Evolutionary conservation across 2,888 invertebrate genomes (phyloP).

Genomic region (Amphipoea lucens): DNA sequence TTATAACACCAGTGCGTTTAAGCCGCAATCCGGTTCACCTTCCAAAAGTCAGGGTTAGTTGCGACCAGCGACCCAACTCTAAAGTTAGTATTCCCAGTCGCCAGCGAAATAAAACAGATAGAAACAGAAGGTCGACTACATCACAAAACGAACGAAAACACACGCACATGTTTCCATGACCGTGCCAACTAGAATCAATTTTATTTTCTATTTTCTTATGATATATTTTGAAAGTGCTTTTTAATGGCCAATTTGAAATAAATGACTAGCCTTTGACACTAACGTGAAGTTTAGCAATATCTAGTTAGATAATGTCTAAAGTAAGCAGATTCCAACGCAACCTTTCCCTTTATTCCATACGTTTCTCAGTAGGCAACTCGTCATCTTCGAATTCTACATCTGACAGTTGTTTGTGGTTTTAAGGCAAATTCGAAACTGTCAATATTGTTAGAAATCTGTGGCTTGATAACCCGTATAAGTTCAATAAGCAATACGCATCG

Average conservation of each 20-base stretch:
- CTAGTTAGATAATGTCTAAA: too few species aligned
- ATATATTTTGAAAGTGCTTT: too few species aligned
- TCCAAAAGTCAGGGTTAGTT: conserved; percentile 20
- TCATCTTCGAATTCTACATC: neutral
- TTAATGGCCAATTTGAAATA: too few species aligned
- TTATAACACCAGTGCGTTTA: conserved; percentile 4
- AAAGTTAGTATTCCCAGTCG: conserved; percentile 4
- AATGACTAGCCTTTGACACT: too few species aligned
- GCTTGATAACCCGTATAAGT: neutral
- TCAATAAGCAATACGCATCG: neutral
- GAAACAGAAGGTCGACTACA: neutral
- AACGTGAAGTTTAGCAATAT: neutral
- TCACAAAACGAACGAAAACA: too few species aligned
- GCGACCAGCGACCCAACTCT: conserved; percentile 21
- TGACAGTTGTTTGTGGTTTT: neutral
- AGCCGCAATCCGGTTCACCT: neutral
- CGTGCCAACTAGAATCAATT: too few species aligned
- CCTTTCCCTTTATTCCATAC: too few species aligned
- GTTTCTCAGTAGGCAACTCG: neutral
- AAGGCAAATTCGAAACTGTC: neutral
- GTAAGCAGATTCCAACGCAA: too few species aligned
- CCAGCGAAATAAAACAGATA: neutral
- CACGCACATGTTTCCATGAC: neutral
- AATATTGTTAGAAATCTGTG: neutral
- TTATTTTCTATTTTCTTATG: too few species aligned